A percentile compares a stretch with the other conserved stretches of the same genome.
phyloP scores from a whole-genome alignment of 2,888 invertebrate species.

The Bursaphelenchus okinawaensis region DNA sequence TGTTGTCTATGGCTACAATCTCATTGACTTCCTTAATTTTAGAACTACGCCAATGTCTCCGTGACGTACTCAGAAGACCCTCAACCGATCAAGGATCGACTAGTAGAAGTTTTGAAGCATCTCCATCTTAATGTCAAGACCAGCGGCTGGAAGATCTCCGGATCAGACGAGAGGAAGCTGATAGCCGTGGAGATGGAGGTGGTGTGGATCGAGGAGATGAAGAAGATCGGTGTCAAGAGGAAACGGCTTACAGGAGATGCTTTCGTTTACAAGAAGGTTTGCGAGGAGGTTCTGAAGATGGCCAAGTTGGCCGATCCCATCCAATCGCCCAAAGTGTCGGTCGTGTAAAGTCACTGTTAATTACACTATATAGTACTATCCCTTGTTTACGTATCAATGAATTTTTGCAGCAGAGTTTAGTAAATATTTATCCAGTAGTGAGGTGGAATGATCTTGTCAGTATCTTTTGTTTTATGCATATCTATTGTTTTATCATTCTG shows the following conservation, averaged over 20 bases:
- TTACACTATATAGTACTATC: too few species aligned
- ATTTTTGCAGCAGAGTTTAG: too few species aligned
- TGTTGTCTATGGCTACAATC: too few species aligned
- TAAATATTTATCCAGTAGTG: too few species aligned
- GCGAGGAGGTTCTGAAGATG: constrained; percentile 31
- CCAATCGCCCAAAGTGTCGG: neutral
- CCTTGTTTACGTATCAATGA: too few species aligned
- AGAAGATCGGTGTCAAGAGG: constrained; percentile 66
- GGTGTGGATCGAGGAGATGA: constrained; percentile 59
- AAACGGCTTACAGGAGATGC: constrained; percentile 73
- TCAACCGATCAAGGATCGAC: constrained; percentile 66
- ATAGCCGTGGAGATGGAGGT: constrained; percentile 72
- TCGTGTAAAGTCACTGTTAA: too few species aligned
- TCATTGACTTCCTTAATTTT: too few species aligned
- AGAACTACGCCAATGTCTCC: constrained; percentile 71
- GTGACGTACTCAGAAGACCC: constrained; percentile 68
- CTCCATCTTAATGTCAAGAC: constrained; percentile 1
- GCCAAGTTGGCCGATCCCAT: neutral
- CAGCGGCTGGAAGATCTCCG: constrained; percentile 65
- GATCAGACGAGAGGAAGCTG: constrained; percentile 59
- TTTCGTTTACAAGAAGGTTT: constrained; percentile 70
- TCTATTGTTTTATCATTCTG: too few species aligned
- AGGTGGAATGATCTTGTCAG: too few species aligned
- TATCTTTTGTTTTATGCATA: too few species aligned
- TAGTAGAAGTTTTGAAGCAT: constrained; percentile 51